Conservation (phyloP, 2,113 vertebrate genomes). For the Mesembrinibis cayennensis region DNA sequence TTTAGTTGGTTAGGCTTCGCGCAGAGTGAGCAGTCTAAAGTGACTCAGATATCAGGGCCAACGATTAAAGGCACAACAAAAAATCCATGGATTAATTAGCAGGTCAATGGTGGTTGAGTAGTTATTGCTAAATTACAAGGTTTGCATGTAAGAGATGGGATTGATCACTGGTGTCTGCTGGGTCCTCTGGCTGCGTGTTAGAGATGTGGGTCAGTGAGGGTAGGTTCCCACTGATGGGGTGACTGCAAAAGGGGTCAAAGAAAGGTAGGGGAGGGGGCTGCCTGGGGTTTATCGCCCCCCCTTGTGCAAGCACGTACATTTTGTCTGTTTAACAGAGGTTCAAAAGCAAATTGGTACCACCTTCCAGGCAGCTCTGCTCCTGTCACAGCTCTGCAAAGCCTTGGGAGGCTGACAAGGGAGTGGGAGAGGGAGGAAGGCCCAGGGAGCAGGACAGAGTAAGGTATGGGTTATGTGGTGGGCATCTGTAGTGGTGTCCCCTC, state of each 20-base stretch:
- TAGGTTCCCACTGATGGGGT: slow-evolving; percentile 22
- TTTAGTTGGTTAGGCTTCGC: slow-evolving; percentile 73
- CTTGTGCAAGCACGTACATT: background rate
- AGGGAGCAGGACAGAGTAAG: background rate
- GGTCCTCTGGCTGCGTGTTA: slow-evolving; percentile 16
- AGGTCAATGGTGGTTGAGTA: slow-evolving; percentile 75
- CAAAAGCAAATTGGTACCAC: background rate
- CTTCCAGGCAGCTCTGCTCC: background rate
- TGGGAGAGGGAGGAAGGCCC: background rate
- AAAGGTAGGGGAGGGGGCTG: background rate
- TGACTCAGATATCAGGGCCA: slow-evolving; percentile 68
- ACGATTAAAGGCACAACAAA: slow-evolving; percentile 74
- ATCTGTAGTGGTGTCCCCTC: background rate
- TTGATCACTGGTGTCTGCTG: slow-evolving; percentile 56
- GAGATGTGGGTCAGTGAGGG: slow-evolving; percentile 29
- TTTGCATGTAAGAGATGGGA: slow-evolving; percentile 65
- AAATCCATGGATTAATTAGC: slow-evolving; percentile 81
- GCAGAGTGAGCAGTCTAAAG: slow-evolving; percentile 73
- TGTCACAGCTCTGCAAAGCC: background rate
- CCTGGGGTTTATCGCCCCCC: background rate
- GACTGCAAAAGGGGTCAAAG: slow-evolving; percentile 28
- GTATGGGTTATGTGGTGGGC: background rate
- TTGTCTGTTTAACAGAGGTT: background rate
- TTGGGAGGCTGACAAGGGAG: background rate
- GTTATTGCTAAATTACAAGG: slow-evolving; percentile 80